These are phyloP conservation scores for Melitaea athalia DNA, from an alignment of 2,888 invertebrate species.

Conservation along the genomic window DNA sequence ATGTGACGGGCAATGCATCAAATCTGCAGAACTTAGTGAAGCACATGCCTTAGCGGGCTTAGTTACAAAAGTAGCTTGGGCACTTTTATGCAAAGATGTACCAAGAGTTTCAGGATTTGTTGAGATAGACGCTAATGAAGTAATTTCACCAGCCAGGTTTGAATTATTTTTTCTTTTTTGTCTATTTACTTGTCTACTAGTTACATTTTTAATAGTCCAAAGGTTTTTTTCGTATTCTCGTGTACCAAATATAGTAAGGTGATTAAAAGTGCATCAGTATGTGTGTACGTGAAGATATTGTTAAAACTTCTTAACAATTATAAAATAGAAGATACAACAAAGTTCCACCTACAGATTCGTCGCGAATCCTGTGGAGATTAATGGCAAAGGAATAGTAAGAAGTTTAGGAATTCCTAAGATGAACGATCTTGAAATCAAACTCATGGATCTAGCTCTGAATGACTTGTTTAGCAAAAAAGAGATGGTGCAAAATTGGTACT, in stretches of 20 bases:
- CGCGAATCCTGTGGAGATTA: constrained; percentile 69
- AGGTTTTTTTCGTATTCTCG: not conserved
- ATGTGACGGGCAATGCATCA: constrained; percentile 52
- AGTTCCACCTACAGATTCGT: constrained; percentile 66
- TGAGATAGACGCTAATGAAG: constrained; percentile 63
- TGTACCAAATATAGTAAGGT: too few relatives aligned
- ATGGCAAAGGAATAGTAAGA: constrained; percentile 69
- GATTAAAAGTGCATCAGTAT: too few relatives aligned
- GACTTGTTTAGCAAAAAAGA: constrained; percentile 53
- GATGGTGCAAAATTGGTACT: constrained; percentile 61
- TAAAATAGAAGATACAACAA: constrained; percentile 1
- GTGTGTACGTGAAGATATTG: too few relatives aligned
- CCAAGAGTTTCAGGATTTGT: constrained; percentile 68
- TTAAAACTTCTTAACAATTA: not conserved
- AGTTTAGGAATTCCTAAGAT: constrained; percentile 76
- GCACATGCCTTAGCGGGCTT: constrained; percentile 71
- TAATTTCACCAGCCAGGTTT: constrained; percentile 70
- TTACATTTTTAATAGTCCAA: too few relatives aligned
- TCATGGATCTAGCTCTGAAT: constrained; percentile 64
- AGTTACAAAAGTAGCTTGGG: constrained; percentile 68
- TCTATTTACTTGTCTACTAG: not conserved
- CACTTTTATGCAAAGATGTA: constrained; percentile 63
- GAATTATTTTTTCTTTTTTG: not conserved
- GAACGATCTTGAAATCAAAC: constrained; percentile 63
- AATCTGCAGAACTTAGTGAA: constrained; percentile 67